Percentiles rank a stretch among this genome's conserved stretches.
phyloP scores from a whole-genome alignment of 1,140 invertebrate species.

The Drosophila nebulosa region DNA sequence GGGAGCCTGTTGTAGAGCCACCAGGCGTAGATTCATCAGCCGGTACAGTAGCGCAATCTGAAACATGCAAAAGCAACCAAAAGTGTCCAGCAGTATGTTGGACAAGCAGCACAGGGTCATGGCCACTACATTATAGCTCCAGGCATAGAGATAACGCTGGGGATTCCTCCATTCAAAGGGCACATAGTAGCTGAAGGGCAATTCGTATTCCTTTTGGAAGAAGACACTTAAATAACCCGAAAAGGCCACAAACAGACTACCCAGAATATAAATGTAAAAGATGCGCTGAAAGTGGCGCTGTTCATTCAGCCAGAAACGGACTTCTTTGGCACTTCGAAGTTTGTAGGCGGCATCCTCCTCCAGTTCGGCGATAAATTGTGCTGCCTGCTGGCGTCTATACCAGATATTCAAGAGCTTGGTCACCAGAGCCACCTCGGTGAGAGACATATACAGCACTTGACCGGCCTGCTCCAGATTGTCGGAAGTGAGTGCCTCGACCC shows the following conservation, averaged over 20 bases:
- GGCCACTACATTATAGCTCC: conserved; percentile 56
- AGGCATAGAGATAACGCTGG: conserved; percentile 53
- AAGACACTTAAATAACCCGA: conserved; percentile 46
- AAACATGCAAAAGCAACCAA: conserved; percentile 68
- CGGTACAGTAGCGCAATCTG: conserved; percentile 58
- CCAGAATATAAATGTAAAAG: conserved; percentile 35
- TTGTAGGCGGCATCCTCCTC: conserved; percentile 6
- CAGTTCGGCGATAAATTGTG: conserved; percentile 33
- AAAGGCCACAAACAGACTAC: conserved; percentile 23
- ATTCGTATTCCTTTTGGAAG: conserved; percentile 38
- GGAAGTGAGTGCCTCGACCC: conserved; percentile 50
- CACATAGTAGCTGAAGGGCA: conserved; percentile 66
- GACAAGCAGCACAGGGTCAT: conserved; percentile 59
- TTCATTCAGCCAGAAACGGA: conserved; percentile 21
- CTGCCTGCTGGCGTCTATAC: conserved; percentile 29
- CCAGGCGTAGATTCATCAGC: conserved; percentile 47
- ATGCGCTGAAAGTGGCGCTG: conserved; percentile 46
- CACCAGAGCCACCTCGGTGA: conserved; percentile 54
- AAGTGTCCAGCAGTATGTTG: conserved; percentile 53
- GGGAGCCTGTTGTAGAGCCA: conserved; percentile 5
- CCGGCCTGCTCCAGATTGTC: conserved; percentile 47
- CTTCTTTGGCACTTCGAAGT: conserved; percentile 24
- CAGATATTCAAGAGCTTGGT: conserved; percentile 62
- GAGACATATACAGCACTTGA: conserved; percentile 63
- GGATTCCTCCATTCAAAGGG: conserved; percentile 66